Conservation (phyloP, 1,140 invertebrate species). For the Hormaphis cornu region DNA sequence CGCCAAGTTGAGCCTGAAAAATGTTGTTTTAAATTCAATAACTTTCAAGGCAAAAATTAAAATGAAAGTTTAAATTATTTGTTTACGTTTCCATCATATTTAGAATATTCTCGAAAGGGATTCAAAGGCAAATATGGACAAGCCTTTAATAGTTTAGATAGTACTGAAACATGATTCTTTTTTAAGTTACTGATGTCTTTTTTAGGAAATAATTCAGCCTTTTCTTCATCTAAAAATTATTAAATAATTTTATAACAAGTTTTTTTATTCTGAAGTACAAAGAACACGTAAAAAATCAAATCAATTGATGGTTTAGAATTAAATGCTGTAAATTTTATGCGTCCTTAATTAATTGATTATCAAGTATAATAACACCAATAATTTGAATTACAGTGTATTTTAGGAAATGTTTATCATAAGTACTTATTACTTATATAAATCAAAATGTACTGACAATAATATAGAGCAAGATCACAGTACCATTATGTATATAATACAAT, state of each 20-base stretch:
- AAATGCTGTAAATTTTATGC: constrained; percentile 32
- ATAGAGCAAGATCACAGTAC: too few relatives aligned
- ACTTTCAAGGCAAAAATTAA: not conserved
- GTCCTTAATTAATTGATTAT: too few relatives aligned
- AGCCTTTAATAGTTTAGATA: constrained; percentile 64
- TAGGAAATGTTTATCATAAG: too few relatives aligned
- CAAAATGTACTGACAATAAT: too few relatives aligned
- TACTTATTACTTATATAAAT: too few relatives aligned
- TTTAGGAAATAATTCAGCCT: constrained; percentile 57
- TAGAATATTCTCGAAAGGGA: constrained; percentile 80
- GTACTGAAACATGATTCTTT: constrained; percentile 47
- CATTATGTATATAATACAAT: too few relatives aligned
- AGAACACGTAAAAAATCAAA: not conserved
- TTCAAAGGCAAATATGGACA: constrained; percentile 65
- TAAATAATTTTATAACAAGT: not conserved
- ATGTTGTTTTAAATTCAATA: constrained; percentile 29
- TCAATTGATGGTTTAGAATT: too few relatives aligned
- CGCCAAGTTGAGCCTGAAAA: constrained; percentile 57
- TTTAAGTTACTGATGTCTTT: constrained; percentile 46
- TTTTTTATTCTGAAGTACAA: not conserved
- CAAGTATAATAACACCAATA: too few relatives aligned
- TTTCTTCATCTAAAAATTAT: constrained; percentile 49
- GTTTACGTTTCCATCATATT: constrained; percentile 75
- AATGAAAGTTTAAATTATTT: constrained; percentile 26
- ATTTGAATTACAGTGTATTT: too few relatives aligned